Conservation (phyloP, 1,140 invertebrate species). For the Drosophila virilis region DNA sequence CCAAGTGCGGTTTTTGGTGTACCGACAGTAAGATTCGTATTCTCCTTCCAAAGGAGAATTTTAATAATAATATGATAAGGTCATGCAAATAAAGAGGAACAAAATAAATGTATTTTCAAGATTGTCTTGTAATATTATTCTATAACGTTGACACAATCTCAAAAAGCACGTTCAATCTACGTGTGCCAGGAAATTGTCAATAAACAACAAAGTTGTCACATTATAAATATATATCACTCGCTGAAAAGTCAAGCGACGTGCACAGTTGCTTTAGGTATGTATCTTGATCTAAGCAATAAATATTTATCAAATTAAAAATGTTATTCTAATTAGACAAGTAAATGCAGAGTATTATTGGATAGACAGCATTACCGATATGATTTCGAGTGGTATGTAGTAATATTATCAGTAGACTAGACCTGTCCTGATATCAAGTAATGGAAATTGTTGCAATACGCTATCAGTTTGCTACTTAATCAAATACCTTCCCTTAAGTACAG, state of each 20-base stretch:
- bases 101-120: too few species aligned
- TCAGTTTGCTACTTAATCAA: slow-evolving; percentile 10
- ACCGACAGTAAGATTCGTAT: background rate
- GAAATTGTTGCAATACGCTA: slow-evolving; percentile 7
- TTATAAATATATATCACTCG: background rate
- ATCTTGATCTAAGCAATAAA: slow-evolving; percentile 24
- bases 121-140: too few species aligned
- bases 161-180: background rate
- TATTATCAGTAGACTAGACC: slow-evolving; percentile 10
- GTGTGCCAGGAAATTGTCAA: background rate
- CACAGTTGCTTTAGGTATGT: slow-evolving; percentile 1
- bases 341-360: slow-evolving; percentile 1
- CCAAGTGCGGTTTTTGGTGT: background rate
- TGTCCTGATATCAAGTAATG: slow-evolving; percentile 17
- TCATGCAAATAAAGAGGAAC: too few species aligned
- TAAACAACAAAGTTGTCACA: background rate
- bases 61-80: too few species aligned
- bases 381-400: background rate
- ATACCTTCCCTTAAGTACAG: slow-evolving; percentile 13
- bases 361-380: background rate
- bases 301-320: background rate
- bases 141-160: background rate
- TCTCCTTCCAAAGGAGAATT: too few species aligned
- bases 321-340: slow-evolving; percentile 16
- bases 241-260: background rate